Percentiles rank a stretch among this genome's conserved stretches.
phyloP scores from a whole-genome alignment of 2,797 vertebrate genomes.

The Alosa sapidissima region DNA sequence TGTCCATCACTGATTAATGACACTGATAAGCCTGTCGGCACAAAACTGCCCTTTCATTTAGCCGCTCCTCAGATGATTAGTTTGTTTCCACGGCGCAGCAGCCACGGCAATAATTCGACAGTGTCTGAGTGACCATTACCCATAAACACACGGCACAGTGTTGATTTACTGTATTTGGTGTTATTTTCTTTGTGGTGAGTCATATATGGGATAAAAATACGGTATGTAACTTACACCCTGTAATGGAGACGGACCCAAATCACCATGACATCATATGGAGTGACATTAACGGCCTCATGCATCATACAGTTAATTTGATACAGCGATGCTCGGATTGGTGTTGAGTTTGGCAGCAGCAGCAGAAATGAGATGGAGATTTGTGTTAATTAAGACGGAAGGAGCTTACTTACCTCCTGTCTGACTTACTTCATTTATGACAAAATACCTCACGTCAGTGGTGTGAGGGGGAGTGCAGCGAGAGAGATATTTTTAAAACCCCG shows the following conservation, averaged over 20 bases:
- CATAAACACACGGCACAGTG: neutral
- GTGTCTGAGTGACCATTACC: neutral
- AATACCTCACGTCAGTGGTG: neutral
- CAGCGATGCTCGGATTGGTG: neutral
- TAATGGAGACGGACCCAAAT: conserved; percentile 11
- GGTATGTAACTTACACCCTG: neutral
- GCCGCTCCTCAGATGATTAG: neutral
- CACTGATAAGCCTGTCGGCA: conserved; percentile 8
- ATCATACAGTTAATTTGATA: neutral
- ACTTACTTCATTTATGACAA: neutral
- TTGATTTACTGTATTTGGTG: neutral
- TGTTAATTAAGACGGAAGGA: neutral
- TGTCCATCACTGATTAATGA: conserved; percentile 3
- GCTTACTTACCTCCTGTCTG: neutral
- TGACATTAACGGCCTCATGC: neutral
- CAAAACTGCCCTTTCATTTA: neutral
- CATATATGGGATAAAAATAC: neutral
- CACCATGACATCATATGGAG: neutral
- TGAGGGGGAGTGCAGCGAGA: neutral
- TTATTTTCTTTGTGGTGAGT: neutral
- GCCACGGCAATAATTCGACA: neutral
- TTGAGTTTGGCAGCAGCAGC: neutral
- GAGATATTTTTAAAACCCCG: neutral
- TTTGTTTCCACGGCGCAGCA: neutral
- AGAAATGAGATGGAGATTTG: neutral